phyloP scores from a whole-genome alignment of 2,797 vertebrate genomes.

The Mormyrus proboscirostris region DNA sequence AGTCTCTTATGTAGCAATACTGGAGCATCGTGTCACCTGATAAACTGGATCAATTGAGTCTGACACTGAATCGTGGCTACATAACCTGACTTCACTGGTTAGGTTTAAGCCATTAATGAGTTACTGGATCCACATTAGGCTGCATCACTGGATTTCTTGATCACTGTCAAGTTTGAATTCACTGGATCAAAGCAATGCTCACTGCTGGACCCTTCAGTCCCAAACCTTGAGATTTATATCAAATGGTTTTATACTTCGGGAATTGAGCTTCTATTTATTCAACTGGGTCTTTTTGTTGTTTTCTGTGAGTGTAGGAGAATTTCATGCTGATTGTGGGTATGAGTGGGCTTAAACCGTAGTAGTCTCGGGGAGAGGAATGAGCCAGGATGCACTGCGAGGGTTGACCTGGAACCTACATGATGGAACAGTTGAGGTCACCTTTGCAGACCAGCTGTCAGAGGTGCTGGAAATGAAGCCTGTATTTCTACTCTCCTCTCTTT shows the following conservation, averaged over 20 bases:
- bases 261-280: background rate
- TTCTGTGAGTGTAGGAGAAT: background rate
- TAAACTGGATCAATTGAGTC: constrained; percentile 33
- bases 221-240: background rate
- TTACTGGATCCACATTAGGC: constrained; percentile 20
- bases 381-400: background rate
- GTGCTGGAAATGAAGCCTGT: background rate
- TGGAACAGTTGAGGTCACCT: background rate
- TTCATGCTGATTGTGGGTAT: background rate
- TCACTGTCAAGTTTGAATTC: constrained; percentile 7
- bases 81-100: constrained; percentile 50
- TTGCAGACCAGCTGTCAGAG: background rate
- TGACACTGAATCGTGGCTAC: constrained; percentile 50
- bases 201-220: constrained; percentile 5
- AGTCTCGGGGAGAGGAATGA: background rate
- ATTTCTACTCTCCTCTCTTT: background rate
- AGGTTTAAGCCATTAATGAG: constrained; percentile 45
- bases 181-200: constrained; percentile 10
- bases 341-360: background rate
- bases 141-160: constrained; percentile 37
- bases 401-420: background rate
- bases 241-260: background rate
- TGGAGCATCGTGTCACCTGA: constrained; percentile 36
- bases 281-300: background rate
- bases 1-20: constrained; percentile 41